These are phyloP conservation scores for Drosophila setifemur DNA, from an alignment of 1,140 invertebrate species.

Conservation along the genomic window DNA sequence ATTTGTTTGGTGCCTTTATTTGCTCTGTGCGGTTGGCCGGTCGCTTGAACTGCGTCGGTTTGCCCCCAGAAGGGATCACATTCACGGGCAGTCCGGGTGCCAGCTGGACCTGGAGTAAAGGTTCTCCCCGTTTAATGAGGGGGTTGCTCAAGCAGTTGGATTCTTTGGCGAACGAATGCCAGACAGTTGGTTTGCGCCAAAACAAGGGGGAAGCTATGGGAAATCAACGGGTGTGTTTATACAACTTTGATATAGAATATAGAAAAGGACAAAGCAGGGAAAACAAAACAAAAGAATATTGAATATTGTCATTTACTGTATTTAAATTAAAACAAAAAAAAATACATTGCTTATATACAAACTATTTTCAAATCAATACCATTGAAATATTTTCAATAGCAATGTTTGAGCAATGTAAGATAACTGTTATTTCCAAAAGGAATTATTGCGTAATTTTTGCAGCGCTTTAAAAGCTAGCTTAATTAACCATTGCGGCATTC, in stretches of 20 bases:
- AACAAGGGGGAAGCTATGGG: conserved; percentile 1
- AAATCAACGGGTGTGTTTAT: conserved; percentile 24
- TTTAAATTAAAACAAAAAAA: no score
- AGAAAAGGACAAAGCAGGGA: neutral
- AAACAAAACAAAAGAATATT: no score
- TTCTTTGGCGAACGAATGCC: neutral
- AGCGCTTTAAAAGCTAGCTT: no score
- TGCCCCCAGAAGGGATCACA: conserved; percentile 27
- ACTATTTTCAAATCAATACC: no score
- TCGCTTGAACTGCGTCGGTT: conserved; percentile 12
- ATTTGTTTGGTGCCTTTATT: conserved; percentile 34
- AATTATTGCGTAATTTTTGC: no score
- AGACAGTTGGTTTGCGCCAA: neutral
- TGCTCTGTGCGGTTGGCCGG: conserved; percentile 56
- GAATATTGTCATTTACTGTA: no score
- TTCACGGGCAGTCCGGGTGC: neutral
- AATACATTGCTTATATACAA: no score
- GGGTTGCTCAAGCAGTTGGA: conserved; percentile 43
- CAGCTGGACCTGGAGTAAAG: conserved; percentile 11
- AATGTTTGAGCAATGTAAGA: no score
- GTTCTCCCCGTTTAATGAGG: conserved; percentile 49
- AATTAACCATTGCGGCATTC: neutral
- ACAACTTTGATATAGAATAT: conserved; percentile 22
- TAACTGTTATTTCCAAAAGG: no score
- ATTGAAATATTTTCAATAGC: no score